phyloP scores from a whole-genome alignment of 2,888 invertebrate genomes.

The Leucoptera coffeella region DNA sequence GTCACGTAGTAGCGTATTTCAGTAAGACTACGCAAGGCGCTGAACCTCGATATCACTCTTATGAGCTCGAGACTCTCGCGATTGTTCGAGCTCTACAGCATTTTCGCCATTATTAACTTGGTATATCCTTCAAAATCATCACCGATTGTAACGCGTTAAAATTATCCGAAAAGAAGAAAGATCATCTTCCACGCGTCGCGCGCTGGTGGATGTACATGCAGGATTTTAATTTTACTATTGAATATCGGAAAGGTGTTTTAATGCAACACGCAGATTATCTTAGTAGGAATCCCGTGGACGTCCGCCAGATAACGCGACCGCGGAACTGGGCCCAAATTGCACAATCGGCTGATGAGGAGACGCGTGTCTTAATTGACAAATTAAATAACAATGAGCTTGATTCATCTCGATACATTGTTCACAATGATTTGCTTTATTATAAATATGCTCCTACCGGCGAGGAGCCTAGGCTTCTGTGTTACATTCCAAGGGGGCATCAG shows the following conservation, averaged over 20 bases:
- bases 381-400: conserved; percentile 8
- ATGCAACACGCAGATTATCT: conserved; percentile 3
- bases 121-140: not conserved
- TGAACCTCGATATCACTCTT: conserved; percentile 3
- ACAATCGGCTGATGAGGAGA: conserved; percentile 4
- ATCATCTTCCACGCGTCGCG: conserved; percentile 7
- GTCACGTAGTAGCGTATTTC: conserved; percentile 4
- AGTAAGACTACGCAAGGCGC: conserved; percentile 4
- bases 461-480: conserved; percentile 4
- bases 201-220: conserved; percentile 9
- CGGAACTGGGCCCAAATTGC: conserved; percentile 3
- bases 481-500: conserved; percentile 6
- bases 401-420: conserved; percentile 1
- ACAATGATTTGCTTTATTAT: conserved; percentile 4
- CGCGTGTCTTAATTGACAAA: conserved; percentile 1
- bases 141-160: conserved; percentile 6
- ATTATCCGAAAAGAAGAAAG: conserved; percentile 7
- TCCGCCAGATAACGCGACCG: not conserved
- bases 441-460: conserved; percentile 2
- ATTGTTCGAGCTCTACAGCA: conserved; percentile 1
- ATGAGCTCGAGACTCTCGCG: too few species aligned
- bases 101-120: conserved; percentile 2
- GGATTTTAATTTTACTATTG: too few species aligned
- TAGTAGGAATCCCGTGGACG: conserved; percentile 2
- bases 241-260: conserved; percentile 2